Conservation (phyloP, 2,888 invertebrate species). For the Ormyrus rosae region DNA sequence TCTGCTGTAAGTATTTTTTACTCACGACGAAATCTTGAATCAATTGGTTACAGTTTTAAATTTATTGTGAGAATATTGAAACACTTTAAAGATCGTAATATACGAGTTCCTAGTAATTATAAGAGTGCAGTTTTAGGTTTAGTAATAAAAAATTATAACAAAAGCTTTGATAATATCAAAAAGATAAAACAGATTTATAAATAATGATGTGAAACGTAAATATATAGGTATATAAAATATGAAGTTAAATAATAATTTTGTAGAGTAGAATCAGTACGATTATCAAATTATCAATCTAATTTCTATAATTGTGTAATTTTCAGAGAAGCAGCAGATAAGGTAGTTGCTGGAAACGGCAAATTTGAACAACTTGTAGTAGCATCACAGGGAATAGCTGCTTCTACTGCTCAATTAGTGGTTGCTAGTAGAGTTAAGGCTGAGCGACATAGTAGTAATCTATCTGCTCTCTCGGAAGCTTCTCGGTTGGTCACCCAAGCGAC, state of each 20-base stretch:
- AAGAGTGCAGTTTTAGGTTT: too few relatives aligned
- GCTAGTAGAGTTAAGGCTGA: constrained; percentile 97
- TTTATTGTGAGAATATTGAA: too few relatives aligned
- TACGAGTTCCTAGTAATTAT: too few relatives aligned
- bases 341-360: constrained; percentile 89
- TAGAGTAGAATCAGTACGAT: not conserved
- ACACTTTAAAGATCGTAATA: too few relatives aligned
- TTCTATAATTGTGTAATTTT: constrained; percentile 26
- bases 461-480: constrained; percentile 90
- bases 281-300: not conserved
- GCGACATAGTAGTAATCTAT: constrained; percentile 86
- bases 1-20: constrained; percentile 84
- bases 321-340: constrained; percentile 94
- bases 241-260: too few relatives aligned
- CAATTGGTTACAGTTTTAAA: too few relatives aligned
- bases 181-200: too few relatives aligned
- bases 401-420: constrained; percentile 97
- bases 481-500: constrained; percentile 93
- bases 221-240: too few relatives aligned
- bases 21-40: too few relatives aligned
- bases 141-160: too few relatives aligned
- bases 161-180: too few relatives aligned
- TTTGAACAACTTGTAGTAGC: constrained; percentile 96
- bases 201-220: too few relatives aligned
- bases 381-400: constrained; percentile 96